Evolutionary conservation across 2,888 invertebrate species (phyloP), one percentile per base, ranked within the genome.

Genomic region (Lypha dubia): DNA sequence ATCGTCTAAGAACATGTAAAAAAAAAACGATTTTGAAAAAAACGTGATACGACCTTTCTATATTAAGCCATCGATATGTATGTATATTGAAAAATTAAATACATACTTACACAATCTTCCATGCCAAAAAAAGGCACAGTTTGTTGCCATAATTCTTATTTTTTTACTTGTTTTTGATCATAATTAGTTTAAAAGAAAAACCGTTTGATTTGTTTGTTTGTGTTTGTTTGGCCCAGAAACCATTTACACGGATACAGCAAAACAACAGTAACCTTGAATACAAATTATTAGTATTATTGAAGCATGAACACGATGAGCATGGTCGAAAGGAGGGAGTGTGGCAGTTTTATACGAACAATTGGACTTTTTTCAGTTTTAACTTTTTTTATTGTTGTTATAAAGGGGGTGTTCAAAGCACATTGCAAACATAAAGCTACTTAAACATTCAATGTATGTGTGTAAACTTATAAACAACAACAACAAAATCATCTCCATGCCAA

Each of bases 171-270:
- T 44, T 22, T 62, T 44, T 17, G 1, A 17, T 65, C 46, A 67
- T 65, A 71, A 71, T 71, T 60, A 76, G 71, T 35, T 32, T n/a
- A 65, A 76, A 75, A n/a, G n/a, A 28, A 28, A 76, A 68, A 49
- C 32, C 11, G 46, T 51, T 32, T 63, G 62, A 35, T 51, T 32
- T 63, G 62, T 24, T 53, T 60, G 60, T 35, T 44, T 60, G 51
- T 77, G 62, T 71, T 79, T 79, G 71, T 83, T 84, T 84, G 81
- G 62, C 81, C 62, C 63, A 81, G 44, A 75, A 81, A 81, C 68
- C 28, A 68, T 74, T 80, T 80, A 70, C 75, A 75, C 56, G 68
- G 46, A 70, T 75, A 75, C 75, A 63, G 68, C 56, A 71, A 79
- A 79, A 79, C 65, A 75, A 75, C 35, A 75, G 46, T 75, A 81